phyloP scores from a whole-genome alignment of 1,140 invertebrate species.

The Dinothrombium tinctorium region DNA sequence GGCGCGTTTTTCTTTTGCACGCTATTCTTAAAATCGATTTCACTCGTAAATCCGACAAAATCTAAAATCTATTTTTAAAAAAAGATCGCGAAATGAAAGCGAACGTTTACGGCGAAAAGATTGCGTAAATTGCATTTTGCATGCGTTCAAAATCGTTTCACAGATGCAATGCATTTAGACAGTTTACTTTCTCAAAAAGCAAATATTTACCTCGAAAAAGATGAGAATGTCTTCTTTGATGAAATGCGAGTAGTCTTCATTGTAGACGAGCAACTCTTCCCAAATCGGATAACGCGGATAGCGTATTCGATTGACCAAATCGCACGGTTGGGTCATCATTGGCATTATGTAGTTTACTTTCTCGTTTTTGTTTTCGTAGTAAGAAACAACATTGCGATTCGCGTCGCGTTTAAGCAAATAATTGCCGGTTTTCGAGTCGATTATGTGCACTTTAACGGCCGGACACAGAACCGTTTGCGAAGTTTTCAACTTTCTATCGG shows the following conservation, averaged over 20 bases:
- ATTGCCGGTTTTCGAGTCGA: constrained; percentile 21
- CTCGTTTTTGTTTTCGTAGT: constrained; percentile 21
- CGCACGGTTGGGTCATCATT: constrained; percentile 24
- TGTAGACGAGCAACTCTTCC: constrained; percentile 37
- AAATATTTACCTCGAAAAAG: constrained; percentile 29
- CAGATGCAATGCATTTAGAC: too few relatives aligned
- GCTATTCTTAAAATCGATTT: too few relatives aligned
- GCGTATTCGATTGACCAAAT: constrained; percentile 18
- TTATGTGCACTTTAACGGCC: constrained; percentile 22
- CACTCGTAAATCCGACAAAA: too few relatives aligned
- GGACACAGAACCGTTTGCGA: constrained; percentile 23
- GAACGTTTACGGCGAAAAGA: too few relatives aligned
- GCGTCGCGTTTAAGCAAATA: constrained; percentile 14
- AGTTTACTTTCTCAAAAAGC: neutral
- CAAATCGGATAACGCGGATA: constrained; percentile 26
- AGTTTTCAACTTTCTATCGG: constrained; percentile 18
- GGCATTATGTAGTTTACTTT: constrained; percentile 21
- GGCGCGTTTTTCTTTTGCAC: neutral
- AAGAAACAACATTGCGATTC: constrained; percentile 20
- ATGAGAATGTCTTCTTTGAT: constrained; percentile 25
- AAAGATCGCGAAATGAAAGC: too few relatives aligned
- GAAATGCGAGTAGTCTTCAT: constrained; percentile 30
- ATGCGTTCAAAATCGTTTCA: too few relatives aligned
- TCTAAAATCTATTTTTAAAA: too few relatives aligned
- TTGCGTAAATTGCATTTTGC: too few relatives aligned